Conservation (phyloP, 2,113 vertebrate species). For the Dolichallabes microphthalmus region DNA sequence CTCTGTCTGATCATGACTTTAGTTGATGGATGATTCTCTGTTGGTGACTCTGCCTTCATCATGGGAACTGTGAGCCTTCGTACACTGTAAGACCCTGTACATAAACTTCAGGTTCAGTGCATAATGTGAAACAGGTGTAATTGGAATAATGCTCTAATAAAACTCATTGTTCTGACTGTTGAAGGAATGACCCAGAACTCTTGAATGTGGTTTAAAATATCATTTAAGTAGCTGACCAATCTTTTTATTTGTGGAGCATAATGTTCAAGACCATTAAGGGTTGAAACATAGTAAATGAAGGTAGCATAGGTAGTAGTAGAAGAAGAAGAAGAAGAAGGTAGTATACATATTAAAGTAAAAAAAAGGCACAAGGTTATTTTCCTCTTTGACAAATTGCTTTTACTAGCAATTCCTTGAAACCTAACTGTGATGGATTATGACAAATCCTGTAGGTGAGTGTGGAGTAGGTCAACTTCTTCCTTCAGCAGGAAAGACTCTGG, state of each 20-base stretch:
- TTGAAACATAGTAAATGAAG: background rate
- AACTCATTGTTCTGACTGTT: conserved; percentile 65
- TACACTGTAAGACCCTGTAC: conserved; percentile 63
- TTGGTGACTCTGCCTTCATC: conserved; percentile 55
- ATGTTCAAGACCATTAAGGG: background rate
- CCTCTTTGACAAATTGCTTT: background rate
- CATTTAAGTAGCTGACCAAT: background rate
- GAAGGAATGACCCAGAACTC: background rate
- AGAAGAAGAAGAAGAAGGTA: background rate
- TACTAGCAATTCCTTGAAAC: background rate
- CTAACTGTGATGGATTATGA: background rate
- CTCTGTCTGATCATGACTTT: conserved; percentile 33
- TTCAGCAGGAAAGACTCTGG: background rate
- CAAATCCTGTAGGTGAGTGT: background rate
- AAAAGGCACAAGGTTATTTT: background rate
- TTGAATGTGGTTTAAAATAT: background rate
- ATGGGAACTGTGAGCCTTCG: conserved; percentile 57
- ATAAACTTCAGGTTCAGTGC: conserved; percentile 59
- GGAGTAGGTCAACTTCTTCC: background rate
- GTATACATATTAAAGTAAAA: too few relatives aligned
- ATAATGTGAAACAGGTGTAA: conserved; percentile 61
- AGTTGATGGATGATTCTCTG: conserved; percentile 29
- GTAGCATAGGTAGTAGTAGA: background rate
- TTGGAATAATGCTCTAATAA: conserved; percentile 63
- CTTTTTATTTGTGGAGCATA: background rate